phyloP scores from a whole-genome alignment of 2,888 invertebrate species.

The Drosophila falleni region DNA sequence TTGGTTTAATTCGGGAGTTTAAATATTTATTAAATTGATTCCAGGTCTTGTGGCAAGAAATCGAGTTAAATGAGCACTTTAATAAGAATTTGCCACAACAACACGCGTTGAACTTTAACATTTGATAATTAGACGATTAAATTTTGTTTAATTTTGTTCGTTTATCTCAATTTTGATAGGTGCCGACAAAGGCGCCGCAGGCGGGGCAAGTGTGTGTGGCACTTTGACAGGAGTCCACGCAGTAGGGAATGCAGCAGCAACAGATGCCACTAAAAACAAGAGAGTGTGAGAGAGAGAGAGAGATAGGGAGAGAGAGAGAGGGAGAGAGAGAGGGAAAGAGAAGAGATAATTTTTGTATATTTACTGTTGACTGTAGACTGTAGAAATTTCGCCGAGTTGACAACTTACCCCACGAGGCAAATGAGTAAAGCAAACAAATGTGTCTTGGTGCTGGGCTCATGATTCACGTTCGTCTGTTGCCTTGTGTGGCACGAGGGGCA shows the following conservation, averaged over 20 bases:
- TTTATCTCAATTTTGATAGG: conserved; percentile 58
- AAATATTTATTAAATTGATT: neutral
- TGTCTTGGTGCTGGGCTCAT: conserved; percentile 67
- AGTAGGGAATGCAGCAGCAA: conserved; percentile 77
- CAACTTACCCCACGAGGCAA: conserved; percentile 63
- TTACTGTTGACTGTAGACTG: neutral
- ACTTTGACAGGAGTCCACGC: conserved; percentile 76
- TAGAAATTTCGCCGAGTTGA: neutral
- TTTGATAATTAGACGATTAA: neutral
- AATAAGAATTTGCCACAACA: neutral
- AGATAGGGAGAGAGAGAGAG: too few species aligned
- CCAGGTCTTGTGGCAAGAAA: neutral
- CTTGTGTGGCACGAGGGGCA: conserved; percentile 73
- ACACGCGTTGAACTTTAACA: neutral
- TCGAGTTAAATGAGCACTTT: neutral
- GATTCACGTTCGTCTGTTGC: conserved; percentile 53
- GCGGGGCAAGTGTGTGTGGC: conserved; percentile 75
- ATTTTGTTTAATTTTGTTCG: neutral
- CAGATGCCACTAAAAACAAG: conserved; percentile 59
- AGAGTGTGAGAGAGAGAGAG: too few species aligned
- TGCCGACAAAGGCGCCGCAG: conserved; percentile 78
- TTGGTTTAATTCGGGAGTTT: neutral
- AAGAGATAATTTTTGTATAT: neutral
- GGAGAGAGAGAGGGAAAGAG: too few species aligned
- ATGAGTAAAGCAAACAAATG: conserved; percentile 70